phyloP scores from a whole-genome alignment of 2,888 invertebrate genomes.

The Patella caerulea region DNA sequence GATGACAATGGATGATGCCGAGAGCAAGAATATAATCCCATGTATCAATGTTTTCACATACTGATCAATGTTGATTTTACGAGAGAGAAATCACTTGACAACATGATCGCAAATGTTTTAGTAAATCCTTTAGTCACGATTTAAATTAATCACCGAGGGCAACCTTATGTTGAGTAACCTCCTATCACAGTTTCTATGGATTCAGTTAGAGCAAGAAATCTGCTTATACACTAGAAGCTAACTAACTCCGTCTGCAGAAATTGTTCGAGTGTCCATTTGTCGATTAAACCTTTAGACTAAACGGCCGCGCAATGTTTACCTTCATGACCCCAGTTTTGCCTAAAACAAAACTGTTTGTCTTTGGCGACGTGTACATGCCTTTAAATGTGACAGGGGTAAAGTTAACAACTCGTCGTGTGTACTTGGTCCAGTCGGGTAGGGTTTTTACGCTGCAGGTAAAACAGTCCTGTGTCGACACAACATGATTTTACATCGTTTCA shows the following conservation, averaged over 20 bases:
- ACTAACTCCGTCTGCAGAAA: not conserved
- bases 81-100: conserved; percentile 6
- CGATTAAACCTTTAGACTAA: not conserved
- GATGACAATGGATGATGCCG: too few relatives aligned
- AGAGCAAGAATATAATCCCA: too few relatives aligned
- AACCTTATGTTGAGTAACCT: not conserved
- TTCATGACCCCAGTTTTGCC: not conserved
- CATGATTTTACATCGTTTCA: not conserved
- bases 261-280: not conserved
- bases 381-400: not conserved
- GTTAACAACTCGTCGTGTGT: not conserved
- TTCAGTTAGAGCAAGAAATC: too few relatives aligned
- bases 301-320: not conserved
- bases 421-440: not conserved
- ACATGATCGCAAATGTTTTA: conserved; percentile 10
- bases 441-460: not conserved
- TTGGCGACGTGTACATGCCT: conserved; percentile 2
- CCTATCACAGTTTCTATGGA: too few relatives aligned
- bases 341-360: conserved; percentile 5
- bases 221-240: too few relatives aligned
- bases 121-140: conserved; percentile 9
- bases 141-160: not conserved
- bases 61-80: conserved; percentile 6
- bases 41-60: too few relatives aligned
- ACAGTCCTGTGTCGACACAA: not conserved